Conservation (phyloP, 2,113 vertebrate genomes). For the Oriolus oriolus region DNA sequence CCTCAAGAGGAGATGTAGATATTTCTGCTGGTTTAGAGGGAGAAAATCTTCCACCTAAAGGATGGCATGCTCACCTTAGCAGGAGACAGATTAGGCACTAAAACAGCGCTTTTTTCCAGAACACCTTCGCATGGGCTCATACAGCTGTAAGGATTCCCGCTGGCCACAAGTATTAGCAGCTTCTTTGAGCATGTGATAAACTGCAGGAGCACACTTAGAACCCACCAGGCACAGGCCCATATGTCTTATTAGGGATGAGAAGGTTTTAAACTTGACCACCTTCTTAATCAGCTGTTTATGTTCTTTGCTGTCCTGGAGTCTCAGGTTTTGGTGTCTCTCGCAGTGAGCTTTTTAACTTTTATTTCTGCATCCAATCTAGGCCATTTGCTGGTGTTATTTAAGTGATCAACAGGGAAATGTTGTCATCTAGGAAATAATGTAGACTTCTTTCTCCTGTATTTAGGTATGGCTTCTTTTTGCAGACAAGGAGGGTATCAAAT, state of each 20-base stretch:
- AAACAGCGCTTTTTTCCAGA: background rate
- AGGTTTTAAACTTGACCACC: background rate
- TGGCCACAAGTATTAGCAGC: background rate
- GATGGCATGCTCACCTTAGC: background rate
- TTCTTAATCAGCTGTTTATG: background rate
- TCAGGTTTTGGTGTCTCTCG: background rate
- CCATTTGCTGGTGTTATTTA: background rate
- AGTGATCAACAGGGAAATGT: background rate
- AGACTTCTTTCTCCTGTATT: background rate
- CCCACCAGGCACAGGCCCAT: background rate
- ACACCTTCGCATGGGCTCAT: background rate
- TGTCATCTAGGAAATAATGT: background rate
- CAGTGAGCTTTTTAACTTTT: background rate
- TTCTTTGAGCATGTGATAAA: accelerated
- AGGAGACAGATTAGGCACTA: background rate
- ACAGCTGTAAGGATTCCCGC: background rate
- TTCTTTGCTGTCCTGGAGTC: background rate
- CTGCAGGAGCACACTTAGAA: background rate
- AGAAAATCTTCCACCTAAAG: background rate
- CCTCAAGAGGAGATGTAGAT: background rate
- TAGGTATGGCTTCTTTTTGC: background rate
- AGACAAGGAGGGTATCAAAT: background rate
- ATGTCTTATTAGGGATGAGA: background rate
- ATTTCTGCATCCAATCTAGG: background rate
- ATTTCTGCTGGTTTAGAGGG: background rate